Percentiles rank a stretch among this genome's conserved stretches.
phyloP scores from a whole-genome alignment of 2,888 invertebrate species.

The Acronicta aceris region DNA sequence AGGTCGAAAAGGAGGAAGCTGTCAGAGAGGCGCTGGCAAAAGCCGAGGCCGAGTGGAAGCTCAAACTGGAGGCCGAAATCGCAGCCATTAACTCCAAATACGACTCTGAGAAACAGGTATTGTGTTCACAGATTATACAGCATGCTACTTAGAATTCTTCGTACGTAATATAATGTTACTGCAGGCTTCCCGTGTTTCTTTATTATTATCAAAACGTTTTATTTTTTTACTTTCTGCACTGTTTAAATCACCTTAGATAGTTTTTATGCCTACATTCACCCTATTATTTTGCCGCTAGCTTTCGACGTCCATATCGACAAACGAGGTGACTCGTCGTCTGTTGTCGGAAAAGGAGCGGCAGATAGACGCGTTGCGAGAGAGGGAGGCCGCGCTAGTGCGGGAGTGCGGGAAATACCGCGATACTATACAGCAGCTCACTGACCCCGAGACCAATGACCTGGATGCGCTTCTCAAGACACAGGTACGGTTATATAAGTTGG shows the following conservation, averaged over 20 bases:
- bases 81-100: constrained; percentile 78
- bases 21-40: constrained; percentile 86
- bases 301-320: constrained; percentile 80
- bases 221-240: not conserved
- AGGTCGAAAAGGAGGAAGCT: constrained; percentile 89
- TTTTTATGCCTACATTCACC: not conserved
- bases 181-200: not conserved
- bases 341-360: constrained; percentile 92
- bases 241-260: not conserved
- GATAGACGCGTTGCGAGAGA: constrained; percentile 90
- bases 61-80: constrained; percentile 77
- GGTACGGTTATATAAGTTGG: constrained; percentile 62
- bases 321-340: constrained; percentile 91
- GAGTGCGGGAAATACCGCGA: constrained; percentile 92
- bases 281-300: constrained; percentile 29
- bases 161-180: not conserved
- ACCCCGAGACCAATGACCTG: constrained; percentile 90
- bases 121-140: constrained; percentile 1
- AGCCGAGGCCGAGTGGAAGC: constrained; percentile 90
- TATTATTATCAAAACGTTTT: not conserved
- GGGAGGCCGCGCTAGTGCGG: constrained; percentile 89
- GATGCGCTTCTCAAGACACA: constrained; percentile 82
- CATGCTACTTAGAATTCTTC: not conserved
- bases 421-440: constrained; percentile 91
- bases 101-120: constrained; percentile 88